Conservation (phyloP, 2,888 invertebrate genomes). For the Noctua janthe region DNA sequence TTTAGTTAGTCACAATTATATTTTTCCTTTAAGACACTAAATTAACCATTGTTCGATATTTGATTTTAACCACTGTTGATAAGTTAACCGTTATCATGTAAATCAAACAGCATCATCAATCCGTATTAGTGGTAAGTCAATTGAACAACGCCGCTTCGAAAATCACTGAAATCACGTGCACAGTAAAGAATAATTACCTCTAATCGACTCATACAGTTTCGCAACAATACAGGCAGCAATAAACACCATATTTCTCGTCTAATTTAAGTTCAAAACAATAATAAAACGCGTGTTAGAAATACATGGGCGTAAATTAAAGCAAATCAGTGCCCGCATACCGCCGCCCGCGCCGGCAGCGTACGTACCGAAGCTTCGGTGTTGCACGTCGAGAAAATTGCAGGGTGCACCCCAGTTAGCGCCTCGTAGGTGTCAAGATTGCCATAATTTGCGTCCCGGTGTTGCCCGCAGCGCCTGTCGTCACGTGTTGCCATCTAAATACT, state of each 20-base stretch:
- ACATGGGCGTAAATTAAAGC: conserved; percentile 74
- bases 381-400: conserved; percentile 87
- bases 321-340: conserved; percentile 76
- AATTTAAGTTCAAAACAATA: conserved; percentile 53
- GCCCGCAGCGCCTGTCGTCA: conserved; percentile 88
- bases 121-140: background rate
- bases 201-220: background rate
- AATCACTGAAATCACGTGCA: background rate
- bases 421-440: conserved; percentile 90
- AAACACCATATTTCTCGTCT: conserved; percentile 43
- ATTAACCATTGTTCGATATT: background rate
- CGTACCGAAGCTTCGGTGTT: conserved; percentile 57
- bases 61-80: no score
- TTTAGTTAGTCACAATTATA: background rate
- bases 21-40: background rate
- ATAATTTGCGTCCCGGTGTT: conserved; percentile 87
- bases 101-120: background rate
- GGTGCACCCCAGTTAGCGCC: conserved; percentile 88
- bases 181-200: conserved; percentile 6
- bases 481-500: conserved; percentile 87
- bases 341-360: conserved; percentile 59
- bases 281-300: conserved; percentile 59
- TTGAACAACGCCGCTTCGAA: background rate
- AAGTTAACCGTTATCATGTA: background rate
- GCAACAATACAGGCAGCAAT: conserved; percentile 18